Percentiles rank a stretch among this genome's conserved stretches.
Evolutionary conservation across 37 sponge, comb jelly and placozoan genomes (phyloP).

Genomic region (Diacarnus erythraeanus): DNA sequence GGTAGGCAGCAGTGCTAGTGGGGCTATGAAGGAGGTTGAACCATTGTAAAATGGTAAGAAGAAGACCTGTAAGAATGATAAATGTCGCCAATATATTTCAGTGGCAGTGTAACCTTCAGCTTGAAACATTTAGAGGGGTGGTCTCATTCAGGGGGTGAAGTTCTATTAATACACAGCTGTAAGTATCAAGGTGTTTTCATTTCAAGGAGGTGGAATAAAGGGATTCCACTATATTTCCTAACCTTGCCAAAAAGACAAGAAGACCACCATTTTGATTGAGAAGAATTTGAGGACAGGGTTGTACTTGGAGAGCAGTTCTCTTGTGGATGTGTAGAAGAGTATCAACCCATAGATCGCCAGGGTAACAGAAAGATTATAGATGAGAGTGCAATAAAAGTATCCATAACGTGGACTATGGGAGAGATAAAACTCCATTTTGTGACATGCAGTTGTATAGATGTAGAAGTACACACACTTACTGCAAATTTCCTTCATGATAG

Average conservation of each 20-base stretch:
- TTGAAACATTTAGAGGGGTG: too few relatives aligned
- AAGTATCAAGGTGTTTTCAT: not conserved
- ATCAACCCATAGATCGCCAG: conserved; percentile 91
- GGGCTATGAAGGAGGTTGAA: conserved; percentile 45
- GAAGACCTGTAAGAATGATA: conserved; percentile 50
- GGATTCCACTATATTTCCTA: too few relatives aligned
- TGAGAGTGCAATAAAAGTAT: conserved; percentile 86
- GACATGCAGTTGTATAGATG: not conserved
- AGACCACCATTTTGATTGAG: conserved; percentile 88
- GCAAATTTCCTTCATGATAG: conserved; percentile 85
- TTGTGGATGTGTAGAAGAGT: conserved; percentile 93
- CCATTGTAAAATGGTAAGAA: conserved; percentile 80
- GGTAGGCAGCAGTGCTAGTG: conserved; percentile 74
- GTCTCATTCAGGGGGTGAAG: not conserved
- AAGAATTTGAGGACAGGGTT: conserved; percentile 96
- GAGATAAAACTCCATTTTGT: conserved; percentile 3
- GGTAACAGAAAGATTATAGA: conserved; percentile 93
- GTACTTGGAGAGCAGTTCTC: conserved; percentile 70
- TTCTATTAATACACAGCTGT: not conserved
- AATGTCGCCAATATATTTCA: too few relatives aligned
- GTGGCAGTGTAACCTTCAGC: not conserved
- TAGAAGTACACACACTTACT: conserved; percentile 23
- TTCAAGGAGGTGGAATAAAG: too few relatives aligned
- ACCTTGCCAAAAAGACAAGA: conserved; percentile 99
- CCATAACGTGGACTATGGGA: conserved; percentile 69